Percentiles rank a stretch among this genome's conserved stretches.
These are phyloP conservation scores for Rhizomys pruinosus DNA, from an alignment of 2,113 vertebrate genomes.

Conservation along the genomic window DNA sequence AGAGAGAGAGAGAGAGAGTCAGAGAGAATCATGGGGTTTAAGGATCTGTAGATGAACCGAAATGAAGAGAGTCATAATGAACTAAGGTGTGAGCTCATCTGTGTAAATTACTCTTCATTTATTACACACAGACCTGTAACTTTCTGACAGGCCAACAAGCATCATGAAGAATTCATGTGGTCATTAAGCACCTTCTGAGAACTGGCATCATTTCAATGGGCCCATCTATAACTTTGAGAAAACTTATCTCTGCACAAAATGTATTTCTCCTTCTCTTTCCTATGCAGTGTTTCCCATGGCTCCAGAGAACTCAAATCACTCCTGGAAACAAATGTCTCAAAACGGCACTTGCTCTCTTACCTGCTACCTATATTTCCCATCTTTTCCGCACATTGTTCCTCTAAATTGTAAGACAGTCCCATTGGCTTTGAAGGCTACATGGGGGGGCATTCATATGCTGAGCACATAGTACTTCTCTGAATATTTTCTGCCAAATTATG, in stretches of 20 bases:
- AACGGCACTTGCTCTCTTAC: neutral
- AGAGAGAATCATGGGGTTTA: neutral
- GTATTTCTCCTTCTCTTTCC: rapidly evolving
- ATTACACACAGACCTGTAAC: neutral
- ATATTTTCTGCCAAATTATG: neutral
- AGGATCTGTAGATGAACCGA: neutral
- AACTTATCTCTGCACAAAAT: neutral
- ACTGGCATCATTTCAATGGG: neutral
- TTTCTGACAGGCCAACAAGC: neutral
- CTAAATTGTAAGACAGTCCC: neutral
- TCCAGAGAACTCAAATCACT: neutral
- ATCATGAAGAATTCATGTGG: neutral
- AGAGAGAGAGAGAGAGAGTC: neutral
- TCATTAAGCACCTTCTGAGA: neutral
- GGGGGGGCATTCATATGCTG: neutral
- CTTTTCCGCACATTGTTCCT: neutral
- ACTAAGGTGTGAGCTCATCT: neutral
- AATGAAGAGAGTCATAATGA: neutral
- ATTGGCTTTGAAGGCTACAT: neutral
- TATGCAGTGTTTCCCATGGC: neutral
- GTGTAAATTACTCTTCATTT: neutral
- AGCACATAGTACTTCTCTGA: neutral
- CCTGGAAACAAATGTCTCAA: too few relatives aligned
- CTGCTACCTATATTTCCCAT: neutral
- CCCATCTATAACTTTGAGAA: neutral